Evolutionary conservation across 2,888 invertebrate species (phyloP), one percentile per base, ranked within the genome.

Genomic region (Eutolmus rufibarbis): DNA sequence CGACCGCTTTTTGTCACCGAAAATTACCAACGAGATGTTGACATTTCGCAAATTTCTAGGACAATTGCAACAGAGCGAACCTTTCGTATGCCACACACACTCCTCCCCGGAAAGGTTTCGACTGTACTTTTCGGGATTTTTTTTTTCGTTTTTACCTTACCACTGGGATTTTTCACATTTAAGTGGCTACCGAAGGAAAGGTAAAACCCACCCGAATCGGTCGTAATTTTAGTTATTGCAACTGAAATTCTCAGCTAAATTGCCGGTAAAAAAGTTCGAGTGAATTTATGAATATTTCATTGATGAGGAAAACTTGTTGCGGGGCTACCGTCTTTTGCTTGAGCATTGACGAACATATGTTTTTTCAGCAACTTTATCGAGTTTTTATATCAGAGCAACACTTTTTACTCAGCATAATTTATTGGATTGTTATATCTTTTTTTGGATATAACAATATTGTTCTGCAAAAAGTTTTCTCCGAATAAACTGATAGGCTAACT

Each of bases 1-100:
- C 28, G 84, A 84, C 84, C 84, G 34, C 74, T 84, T 84, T 74
- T 84, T 84, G 57, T 84, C 43, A 40, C 81, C 23, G 12, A 81
- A 31, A 34, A 43, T 23, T 57, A 12, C 37, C 74, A 46, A 28
- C 37, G 40, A 84, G 28, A 66, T 84, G 84, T 84, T 57, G 84
- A 74, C 84, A 84, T 84, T 84, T 84, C 37, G 84, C 7, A 28
- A 74, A 57, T 66, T 84, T 57, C 37, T 84, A 23, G 76, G 40
- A 34, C 76, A 76, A 76, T 76, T 66, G 28, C 66, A 28, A 4
- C 34, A 23, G 19, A 8, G 12, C 2, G 28, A 23, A 66, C 9
- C 9, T 66, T 66, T 66, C 12, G 66, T 66, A 66, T 66, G 66
- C 66, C 66, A 66, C 66, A 66, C 66, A 66, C 23, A 66, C 28